Percentiles rank a stretch among this genome's conserved stretches.
phyloP scores from a whole-genome alignment of 2,113 vertebrate genomes.

The Tragulus kanchil region DNA sequence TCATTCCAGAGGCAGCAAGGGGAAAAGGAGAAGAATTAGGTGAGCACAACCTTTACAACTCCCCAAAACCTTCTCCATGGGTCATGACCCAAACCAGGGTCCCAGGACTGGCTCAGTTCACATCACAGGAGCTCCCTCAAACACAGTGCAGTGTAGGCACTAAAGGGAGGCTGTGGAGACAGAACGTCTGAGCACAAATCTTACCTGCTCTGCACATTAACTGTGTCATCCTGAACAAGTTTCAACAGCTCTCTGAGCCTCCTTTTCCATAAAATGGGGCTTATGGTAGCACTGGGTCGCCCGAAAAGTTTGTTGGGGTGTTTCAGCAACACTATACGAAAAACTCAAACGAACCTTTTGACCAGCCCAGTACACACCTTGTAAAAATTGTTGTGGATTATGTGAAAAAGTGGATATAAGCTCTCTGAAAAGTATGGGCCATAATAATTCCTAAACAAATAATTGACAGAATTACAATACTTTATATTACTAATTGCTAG shows the following conservation, averaged over 20 bases:
- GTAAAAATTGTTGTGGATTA: background rate
- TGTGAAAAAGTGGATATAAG: slow-evolving; percentile 18
- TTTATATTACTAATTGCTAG: background rate
- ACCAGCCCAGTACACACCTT: background rate
- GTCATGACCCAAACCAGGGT: background rate
- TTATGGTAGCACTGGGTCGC: background rate
- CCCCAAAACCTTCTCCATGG: background rate
- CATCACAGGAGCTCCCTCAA: no score
- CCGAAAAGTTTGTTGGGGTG: background rate
- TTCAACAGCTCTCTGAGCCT: background rate
- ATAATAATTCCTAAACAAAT: background rate
- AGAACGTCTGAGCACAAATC: background rate
- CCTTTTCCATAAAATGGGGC: background rate
- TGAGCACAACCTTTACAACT: background rate
- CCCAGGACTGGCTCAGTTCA: background rate
- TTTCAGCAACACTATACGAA: background rate
- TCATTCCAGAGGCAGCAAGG: background rate
- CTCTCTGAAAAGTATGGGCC: background rate
- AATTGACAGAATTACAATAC: background rate
- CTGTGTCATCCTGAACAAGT: background rate
- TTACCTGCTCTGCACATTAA: background rate
- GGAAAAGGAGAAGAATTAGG: background rate
- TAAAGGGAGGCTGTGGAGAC: background rate
- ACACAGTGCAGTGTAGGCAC: background rate
- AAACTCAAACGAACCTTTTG: background rate